Conservation (phyloP, 1,140 invertebrate species). For the Hyles euphorbiae region DNA sequence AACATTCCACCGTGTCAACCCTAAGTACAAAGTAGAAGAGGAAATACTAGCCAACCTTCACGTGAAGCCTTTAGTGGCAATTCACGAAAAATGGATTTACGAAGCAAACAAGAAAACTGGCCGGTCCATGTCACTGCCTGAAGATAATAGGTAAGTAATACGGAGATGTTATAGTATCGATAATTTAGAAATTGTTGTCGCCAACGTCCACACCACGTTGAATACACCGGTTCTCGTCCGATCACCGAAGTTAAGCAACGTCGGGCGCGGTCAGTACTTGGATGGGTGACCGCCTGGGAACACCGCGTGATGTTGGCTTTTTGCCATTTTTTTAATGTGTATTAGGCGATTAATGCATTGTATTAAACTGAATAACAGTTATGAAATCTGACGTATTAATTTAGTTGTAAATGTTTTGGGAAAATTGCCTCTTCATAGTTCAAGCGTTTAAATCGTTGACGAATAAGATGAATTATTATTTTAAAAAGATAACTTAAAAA, state of each 20-base stretch:
- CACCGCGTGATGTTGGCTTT: constrained; percentile 8
- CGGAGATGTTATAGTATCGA: not conserved
- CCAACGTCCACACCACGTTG: constrained; percentile 2
- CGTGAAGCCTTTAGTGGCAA: constrained; percentile 68
- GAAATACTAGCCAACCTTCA: constrained; percentile 51
- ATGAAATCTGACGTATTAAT: no score
- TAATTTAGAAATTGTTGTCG: not conserved
- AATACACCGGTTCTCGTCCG: constrained; percentile 29
- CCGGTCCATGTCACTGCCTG: constrained; percentile 56
- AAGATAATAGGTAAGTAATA: constrained; percentile 44
- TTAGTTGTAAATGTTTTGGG: no score
- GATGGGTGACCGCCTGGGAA: constrained; percentile 11
- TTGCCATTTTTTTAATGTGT: not conserved
- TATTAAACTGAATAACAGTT: no score
- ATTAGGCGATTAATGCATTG: no score
- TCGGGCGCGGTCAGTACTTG: constrained; percentile 23
- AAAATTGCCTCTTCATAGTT: no score
- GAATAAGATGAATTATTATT: no score
- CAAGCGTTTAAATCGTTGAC: no score
- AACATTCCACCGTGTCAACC: constrained; percentile 9
- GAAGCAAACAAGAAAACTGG: constrained; percentile 57
- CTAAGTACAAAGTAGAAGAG: constrained; percentile 37
- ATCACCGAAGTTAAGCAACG: constrained; percentile 34
- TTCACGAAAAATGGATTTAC: constrained; percentile 69
- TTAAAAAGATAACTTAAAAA: no score